Percentiles rank a stretch among this genome's conserved stretches.
Evolutionary conservation across 2,888 invertebrate species (phyloP).

Genomic region (Sinohyriopsis cumingii): DNA sequence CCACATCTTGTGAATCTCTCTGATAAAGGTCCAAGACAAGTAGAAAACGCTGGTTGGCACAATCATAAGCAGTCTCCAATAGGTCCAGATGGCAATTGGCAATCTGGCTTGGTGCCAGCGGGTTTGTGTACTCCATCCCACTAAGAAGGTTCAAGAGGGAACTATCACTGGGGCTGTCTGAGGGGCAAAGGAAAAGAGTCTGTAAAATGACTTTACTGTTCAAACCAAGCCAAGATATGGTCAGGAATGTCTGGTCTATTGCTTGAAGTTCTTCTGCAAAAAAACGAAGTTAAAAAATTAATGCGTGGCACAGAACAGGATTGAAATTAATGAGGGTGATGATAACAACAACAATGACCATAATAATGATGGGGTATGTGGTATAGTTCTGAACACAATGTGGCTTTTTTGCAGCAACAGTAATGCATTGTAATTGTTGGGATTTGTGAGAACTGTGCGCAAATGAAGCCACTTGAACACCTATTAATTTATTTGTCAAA

Average conservation of each 20-base stretch:
- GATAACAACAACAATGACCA: too few species aligned
- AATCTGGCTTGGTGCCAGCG: too few species aligned
- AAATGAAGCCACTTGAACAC: too few species aligned
- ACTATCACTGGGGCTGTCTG: neutral
- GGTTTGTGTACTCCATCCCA: slow-evolving; percentile 4
- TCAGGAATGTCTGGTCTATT: slow-evolving; percentile 14
- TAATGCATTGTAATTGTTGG: too few species aligned
- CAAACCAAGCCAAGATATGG: slow-evolving; percentile 25
- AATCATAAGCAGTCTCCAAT: slow-evolving; percentile 11
- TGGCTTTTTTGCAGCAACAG: too few species aligned
- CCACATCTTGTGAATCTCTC: slow-evolving; percentile 13
- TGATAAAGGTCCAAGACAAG: slow-evolving; percentile 34
- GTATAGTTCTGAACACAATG: too few species aligned
- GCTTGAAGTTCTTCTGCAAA: slow-evolving; percentile 7
- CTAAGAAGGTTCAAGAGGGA: slow-evolving; percentile 15
- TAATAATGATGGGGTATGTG: too few species aligned
- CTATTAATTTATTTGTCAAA: too few species aligned
- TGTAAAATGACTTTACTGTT: slow-evolving; percentile 19
- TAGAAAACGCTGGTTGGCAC: slow-evolving; percentile 24
- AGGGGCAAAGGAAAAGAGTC: slow-evolving; percentile 13
- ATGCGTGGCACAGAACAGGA: too few species aligned
- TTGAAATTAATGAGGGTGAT: too few species aligned
- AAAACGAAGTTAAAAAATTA: neutral
- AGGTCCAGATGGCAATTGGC: neutral
- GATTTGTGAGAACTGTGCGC: too few species aligned